A percentile compares a stretch with the other conserved stretches of the same genome.
Evolutionary conservation across 2,888 invertebrate species (phyloP).

Genomic region (Cosmia trapezina): DNA sequence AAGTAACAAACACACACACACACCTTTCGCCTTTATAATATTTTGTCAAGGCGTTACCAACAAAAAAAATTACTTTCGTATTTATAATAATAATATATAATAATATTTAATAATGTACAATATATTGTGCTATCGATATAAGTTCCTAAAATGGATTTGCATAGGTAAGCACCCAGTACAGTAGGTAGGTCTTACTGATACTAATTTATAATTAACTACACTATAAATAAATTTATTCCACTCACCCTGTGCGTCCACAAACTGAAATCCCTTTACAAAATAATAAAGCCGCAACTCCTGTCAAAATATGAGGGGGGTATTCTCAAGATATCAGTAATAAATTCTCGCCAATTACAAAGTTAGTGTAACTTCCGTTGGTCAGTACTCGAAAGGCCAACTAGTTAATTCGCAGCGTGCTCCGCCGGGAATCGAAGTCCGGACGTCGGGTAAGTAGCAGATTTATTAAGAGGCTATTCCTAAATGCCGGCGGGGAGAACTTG

Average conservation of each 20-base stretch:
- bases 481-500: constrained; percentile 74
- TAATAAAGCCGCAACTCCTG: constrained; percentile 51
- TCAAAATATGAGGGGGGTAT: constrained; percentile 63
- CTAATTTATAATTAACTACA: constrained; percentile 22
- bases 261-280: constrained; percentile 46
- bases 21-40: no score
- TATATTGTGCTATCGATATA: background rate
- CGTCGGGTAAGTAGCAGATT: constrained; percentile 85
- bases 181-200: background rate
- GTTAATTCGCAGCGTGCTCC: constrained; percentile 83
- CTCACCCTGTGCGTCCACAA: constrained; percentile 10
- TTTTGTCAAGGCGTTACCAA: no score
- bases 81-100: no score
- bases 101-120: background rate
- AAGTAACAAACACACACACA: no score
- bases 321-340: constrained; percentile 74
- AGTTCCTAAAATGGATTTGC: background rate
- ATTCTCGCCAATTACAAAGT: constrained; percentile 79
- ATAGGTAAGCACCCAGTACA: background rate
- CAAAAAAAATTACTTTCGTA: no score
- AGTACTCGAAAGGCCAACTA: constrained; percentile 80
- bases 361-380: constrained; percentile 79
- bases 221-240: constrained; percentile 38
- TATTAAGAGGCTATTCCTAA: constrained; percentile 87
- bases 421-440: constrained; percentile 86